Evolutionary conservation across 2,113 vertebrate genomes (phyloP), one percentile per base, ranked within the genome.

Genomic region (Gopherus evgoodei): DNA sequence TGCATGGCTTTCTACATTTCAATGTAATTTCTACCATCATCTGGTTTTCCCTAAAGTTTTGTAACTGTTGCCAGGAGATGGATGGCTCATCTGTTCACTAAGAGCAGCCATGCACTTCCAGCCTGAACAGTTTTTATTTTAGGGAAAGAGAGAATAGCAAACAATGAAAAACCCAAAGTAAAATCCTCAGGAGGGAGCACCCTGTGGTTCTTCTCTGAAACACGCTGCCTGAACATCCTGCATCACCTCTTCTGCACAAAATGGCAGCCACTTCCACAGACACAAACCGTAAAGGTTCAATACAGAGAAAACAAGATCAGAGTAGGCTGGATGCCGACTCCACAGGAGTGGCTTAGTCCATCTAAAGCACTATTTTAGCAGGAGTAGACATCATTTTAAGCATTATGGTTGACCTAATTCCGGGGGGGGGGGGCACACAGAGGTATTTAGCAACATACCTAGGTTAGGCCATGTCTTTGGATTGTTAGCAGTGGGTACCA

Each of bases 401-500:
- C 12, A 76, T 6, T 44, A 25, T 25, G 9, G 24, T 13, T 44
- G 42, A 13, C 72, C 27, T 25, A 44, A 27, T 44, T 76, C 72
- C 14, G 22, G 3, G 8, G 3, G 8, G 3, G 8, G 22, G 22
- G 22, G 11, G 10, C 57, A 59, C 11, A 5, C 11, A 27, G 22
- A 2, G 42, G 3, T 35, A 65, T 19, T 65, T 35, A 65, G 62
- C 62, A 35, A 29, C 72, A 75, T 75, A 38, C 69, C 21, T 42
- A 12, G 22, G 21, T n/a, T 21, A 35, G 8, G 65, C 65, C 65
- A 9, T 69, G 65, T 3, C 65, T 8, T 31, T 65, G 62, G 31
- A 14, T 16, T 35, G 29, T 35, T 65, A 6, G 14, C 14, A 35
- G 31, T 14, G 14, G 31, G 31, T 16, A 17, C 35, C 65, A 69